phyloP scores from a whole-genome alignment of 2,113 vertebrate genomes.

The Megalops atlanticus region DNA sequence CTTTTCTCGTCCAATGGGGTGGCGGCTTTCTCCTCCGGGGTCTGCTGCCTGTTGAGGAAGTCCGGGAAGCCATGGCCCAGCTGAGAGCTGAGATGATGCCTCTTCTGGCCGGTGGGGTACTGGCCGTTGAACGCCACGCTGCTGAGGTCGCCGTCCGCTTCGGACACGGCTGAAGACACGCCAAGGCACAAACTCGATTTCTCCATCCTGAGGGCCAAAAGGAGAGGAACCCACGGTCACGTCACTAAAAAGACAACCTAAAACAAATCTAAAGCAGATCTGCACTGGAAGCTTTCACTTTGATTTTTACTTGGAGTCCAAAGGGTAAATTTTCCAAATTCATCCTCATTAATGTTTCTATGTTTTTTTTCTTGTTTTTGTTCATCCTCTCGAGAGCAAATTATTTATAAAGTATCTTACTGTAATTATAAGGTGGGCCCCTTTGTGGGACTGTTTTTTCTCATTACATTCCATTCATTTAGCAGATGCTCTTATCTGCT shows the following conservation, averaged over 20 bases:
- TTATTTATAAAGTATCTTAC: too few relatives aligned
- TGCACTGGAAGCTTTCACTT: too few relatives aligned
- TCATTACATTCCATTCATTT: too few relatives aligned
- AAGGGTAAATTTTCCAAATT: too few relatives aligned
- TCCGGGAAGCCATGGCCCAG: conserved; percentile 95
- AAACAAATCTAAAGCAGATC: neutral
- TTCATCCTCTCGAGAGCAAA: too few relatives aligned
- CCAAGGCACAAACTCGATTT: conserved; percentile 99
- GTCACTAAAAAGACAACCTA: neutral
- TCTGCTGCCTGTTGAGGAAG: conserved; percentile 88
- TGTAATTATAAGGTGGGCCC: too few relatives aligned
- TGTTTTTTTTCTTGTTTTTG: too few relatives aligned
- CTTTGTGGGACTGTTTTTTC: too few relatives aligned
- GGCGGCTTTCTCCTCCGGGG: conserved; percentile 84
- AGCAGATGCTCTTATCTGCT: too few relatives aligned
- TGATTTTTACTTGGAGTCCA: too few relatives aligned
- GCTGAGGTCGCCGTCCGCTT: conserved; percentile 88
- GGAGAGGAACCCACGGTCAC: conserved; percentile 39
- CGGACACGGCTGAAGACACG: conserved; percentile 87
- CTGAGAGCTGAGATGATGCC: conserved; percentile 95
- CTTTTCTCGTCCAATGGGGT: conserved; percentile 88
- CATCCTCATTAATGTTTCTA: too few relatives aligned
- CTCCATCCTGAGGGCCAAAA: conserved; percentile 85
- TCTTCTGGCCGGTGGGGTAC: conserved; percentile 97
- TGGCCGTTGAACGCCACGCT: conserved; percentile 92